Percentiles rank a stretch among this genome's conserved stretches.
Evolutionary conservation across 1,140 invertebrate species (phyloP).

Genomic region (Drosophila watanabei): DNA sequence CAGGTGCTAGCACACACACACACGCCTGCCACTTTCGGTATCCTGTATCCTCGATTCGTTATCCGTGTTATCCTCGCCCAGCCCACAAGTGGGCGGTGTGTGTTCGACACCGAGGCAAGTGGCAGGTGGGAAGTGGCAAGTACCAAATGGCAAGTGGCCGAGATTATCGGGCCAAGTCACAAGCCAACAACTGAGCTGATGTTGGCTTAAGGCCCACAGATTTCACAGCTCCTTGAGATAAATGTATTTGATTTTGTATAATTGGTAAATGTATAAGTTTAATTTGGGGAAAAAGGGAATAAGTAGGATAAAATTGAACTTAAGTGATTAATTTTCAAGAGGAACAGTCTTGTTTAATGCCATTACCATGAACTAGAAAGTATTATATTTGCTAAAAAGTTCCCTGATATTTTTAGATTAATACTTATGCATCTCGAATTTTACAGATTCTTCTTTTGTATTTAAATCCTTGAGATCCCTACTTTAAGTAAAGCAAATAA

Average conservation of each 20-base stretch:
- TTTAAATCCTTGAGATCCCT: background rate
- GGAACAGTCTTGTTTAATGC: background rate
- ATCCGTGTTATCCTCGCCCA: slow-evolving; percentile 15
- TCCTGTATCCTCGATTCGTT: slow-evolving; percentile 1
- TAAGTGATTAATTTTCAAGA: background rate
- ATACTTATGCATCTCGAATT: too few relatives aligned
- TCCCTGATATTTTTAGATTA: background rate
- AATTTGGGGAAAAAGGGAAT: background rate
- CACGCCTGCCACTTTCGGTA: slow-evolving; percentile 5
- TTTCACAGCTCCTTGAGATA: background rate
- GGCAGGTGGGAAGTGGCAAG: slow-evolving; percentile 7
- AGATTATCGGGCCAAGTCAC: slow-evolving; percentile 33
- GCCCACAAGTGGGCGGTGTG: slow-evolving; percentile 6
- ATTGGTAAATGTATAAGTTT: background rate
- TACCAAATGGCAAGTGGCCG: slow-evolving; percentile 14
- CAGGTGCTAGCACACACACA: slow-evolving; percentile 6
- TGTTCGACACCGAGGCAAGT: slow-evolving; percentile 7
- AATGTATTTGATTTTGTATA: background rate
- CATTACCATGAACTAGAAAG: background rate
- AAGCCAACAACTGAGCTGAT: slow-evolving; percentile 8
- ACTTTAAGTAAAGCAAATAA: too few relatives aligned
- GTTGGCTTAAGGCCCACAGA: background rate
- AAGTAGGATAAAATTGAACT: background rate
- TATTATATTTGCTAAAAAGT: background rate
- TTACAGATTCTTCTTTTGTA: background rate